Percentiles rank a stretch among this genome's conserved stretches.
Conservation (phyloP, 2,797 vertebrate species). For the Dryobates pubescens region DNA sequence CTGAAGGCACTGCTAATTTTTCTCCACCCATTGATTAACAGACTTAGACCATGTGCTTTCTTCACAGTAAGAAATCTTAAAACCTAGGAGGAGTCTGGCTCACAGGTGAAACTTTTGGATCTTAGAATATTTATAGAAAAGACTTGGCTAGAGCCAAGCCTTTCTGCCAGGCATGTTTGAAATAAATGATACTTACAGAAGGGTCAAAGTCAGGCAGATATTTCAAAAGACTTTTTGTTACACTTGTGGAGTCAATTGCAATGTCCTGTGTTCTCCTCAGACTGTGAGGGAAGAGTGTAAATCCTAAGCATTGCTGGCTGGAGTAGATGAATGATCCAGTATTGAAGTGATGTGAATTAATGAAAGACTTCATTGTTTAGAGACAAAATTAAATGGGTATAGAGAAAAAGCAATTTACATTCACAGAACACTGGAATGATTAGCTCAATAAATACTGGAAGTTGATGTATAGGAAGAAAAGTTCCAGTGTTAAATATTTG, state of each 20-base stretch:
- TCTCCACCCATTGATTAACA: not conserved
- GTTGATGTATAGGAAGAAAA: not conserved
- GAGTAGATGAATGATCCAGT: not conserved
- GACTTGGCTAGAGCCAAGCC: not conserved
- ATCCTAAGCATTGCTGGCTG: not conserved
- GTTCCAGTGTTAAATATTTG: conserved; percentile 10
- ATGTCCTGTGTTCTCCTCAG: not conserved
- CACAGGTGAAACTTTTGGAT: not conserved
- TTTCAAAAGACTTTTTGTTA: not conserved
- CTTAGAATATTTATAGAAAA: not conserved
- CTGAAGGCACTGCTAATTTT: not conserved
- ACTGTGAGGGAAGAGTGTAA: not conserved
- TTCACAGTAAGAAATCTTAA: not conserved
- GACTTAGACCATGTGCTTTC: not conserved
- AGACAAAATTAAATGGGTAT: conserved; percentile 1
- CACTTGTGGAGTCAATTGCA: not conserved
- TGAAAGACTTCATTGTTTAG: not conserved
- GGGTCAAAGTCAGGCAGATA: not conserved
- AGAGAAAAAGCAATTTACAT: conserved; percentile 6
- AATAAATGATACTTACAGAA: not conserved
- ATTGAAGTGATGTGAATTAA: not conserved
- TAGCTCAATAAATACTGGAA: conserved; percentile 21
- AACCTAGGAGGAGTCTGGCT: not conserved
- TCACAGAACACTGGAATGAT: conserved; percentile 4
- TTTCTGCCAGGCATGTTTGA: not conserved